Evolutionary conservation across 2,888 invertebrate genomes (phyloP).

Genomic region (Ophion costatus): DNA sequence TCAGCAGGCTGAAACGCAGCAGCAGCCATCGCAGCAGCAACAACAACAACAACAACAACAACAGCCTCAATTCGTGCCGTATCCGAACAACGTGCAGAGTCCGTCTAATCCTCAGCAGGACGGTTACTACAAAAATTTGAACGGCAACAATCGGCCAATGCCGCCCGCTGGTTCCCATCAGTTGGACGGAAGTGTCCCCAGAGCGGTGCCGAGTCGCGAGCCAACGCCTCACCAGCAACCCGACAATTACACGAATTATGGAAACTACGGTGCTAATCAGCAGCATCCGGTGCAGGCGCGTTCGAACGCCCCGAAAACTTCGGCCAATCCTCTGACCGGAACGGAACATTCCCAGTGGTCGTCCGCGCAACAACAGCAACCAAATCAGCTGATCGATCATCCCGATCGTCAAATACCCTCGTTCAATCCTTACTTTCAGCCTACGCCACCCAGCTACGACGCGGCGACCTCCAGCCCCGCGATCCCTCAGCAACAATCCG

Average conservation of each 20-base stretch:
- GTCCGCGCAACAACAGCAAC: conserved; percentile 50
- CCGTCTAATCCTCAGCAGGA: conserved; percentile 74
- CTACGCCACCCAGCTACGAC: conserved; percentile 49
- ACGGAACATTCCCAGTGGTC: conserved; percentile 60
- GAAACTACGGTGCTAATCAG: conserved; percentile 73
- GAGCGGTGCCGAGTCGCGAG: conserved; percentile 69
- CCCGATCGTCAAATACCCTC: conserved; percentile 55
- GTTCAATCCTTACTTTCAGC: conserved; percentile 60
- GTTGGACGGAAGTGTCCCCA: conserved; percentile 66
- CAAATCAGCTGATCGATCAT: conserved; percentile 41
- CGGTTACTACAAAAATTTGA: conserved; percentile 78
- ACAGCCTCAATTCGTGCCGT: conserved; percentile 69
- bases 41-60: conserved; percentile 65
- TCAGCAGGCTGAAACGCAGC: conserved; percentile 76
- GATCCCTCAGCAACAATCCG: conserved; percentile 52
- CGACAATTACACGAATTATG: conserved; percentile 74
- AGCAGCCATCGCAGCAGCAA: conserved; percentile 62
- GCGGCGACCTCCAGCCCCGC: conserved; percentile 10
- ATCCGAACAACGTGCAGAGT: conserved; percentile 73
- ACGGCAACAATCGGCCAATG: conserved; percentile 76
- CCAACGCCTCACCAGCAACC: conserved; percentile 73
- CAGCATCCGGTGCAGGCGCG: conserved; percentile 65
- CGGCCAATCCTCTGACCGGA: conserved; percentile 17
- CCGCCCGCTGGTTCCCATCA: conserved; percentile 70
- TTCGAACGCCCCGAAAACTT: conserved; percentile 44